These are phyloP conservation scores for Drosophila persimilis DNA, from an alignment of 1,140 invertebrate genomes.

Conservation along the genomic window DNA sequence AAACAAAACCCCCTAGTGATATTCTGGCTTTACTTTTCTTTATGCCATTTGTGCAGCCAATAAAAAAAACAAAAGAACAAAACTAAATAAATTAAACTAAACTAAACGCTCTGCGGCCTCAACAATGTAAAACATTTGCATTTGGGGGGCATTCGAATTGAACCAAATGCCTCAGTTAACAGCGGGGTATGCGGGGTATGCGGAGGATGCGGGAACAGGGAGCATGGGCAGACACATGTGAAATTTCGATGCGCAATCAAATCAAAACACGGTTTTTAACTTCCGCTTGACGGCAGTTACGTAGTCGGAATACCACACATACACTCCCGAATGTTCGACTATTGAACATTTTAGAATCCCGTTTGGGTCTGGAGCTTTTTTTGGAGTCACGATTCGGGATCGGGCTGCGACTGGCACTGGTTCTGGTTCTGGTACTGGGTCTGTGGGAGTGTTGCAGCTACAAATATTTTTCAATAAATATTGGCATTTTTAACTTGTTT, in stretches of 20 bases:
- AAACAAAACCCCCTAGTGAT: constrained; percentile 15
- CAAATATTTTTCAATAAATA: constrained; percentile 78
- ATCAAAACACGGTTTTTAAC: constrained; percentile 80
- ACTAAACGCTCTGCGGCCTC: constrained; percentile 44
- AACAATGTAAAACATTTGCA: constrained; percentile 73
- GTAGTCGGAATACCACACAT: constrained; percentile 51
- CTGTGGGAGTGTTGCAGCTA: background rate
- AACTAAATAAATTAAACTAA: constrained; percentile 65
- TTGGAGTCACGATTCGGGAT: constrained; percentile 32
- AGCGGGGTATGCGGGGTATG: too few species aligned
- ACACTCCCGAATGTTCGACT: constrained; percentile 11
- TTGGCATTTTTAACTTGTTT: constrained; percentile 73
- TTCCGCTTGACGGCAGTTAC: constrained; percentile 76
- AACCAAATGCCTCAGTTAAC: constrained; percentile 53
- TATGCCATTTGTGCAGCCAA: constrained; percentile 23
- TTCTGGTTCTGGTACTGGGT: background rate
- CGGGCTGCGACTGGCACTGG: background rate
- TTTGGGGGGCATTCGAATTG: constrained; percentile 38
- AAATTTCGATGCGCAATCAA: constrained; percentile 76
- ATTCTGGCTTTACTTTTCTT: constrained; percentile 26
- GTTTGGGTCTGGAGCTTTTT: constrained; percentile 28
- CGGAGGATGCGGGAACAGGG: constrained; percentile 7
- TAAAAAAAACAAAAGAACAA: constrained; percentile 20
- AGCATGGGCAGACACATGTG: constrained; percentile 36
- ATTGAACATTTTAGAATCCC: constrained; percentile 19